Base-by-base conservation (phyloP, 2,888 invertebrate genomes). In the Hirtodrosophila histrioides region DNA sequence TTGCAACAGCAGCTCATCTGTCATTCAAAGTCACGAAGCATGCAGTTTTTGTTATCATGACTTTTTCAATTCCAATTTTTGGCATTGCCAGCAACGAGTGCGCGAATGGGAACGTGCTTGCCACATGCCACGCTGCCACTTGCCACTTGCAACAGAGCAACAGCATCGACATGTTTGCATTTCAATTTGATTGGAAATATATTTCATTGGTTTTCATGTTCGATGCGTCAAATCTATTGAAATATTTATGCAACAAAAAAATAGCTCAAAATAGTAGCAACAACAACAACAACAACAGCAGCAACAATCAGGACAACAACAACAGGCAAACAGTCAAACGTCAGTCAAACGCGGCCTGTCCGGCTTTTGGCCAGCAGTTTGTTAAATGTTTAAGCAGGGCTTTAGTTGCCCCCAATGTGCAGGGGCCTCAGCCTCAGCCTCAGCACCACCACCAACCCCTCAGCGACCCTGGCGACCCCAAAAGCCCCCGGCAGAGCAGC, bases 101-200 rank as follows among this genome's bases (percentile, higher is more conserved):
- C 27, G 23, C 50, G 9, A 17, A 17, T 17, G 17, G 55, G 49
- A 33, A 36, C 74, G 72, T 45, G 67, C 36, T 46, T 58, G 58
- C 48, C 73, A 68, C 7, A 5, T 27, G 27, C 27, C 40, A 57
- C 5, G 44, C 44, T 44, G 41, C 65, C 17, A 31, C 9, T 31
- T 57, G 60, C 46, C 48, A 23, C 35, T 40, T 3, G 46, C 39
- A 49, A 43, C 60, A 31, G 40, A 46, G 17, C 58, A 43, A 17
- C 54, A 50, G 39, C 54, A 67, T 58, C 40, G 53, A 75, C 79
- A 75, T 85, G 80, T 80, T 86, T 78, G 83, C 80, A 85, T 82
- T 82, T 85, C 80, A 85, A 82, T 83, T 85, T 82, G 80, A 82
- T 82, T 83, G 82, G 75, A 82, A 85, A 80, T 82, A 81, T 78